phyloP scores from a whole-genome alignment of 2,888 invertebrate species.

The Baccha elongata region DNA sequence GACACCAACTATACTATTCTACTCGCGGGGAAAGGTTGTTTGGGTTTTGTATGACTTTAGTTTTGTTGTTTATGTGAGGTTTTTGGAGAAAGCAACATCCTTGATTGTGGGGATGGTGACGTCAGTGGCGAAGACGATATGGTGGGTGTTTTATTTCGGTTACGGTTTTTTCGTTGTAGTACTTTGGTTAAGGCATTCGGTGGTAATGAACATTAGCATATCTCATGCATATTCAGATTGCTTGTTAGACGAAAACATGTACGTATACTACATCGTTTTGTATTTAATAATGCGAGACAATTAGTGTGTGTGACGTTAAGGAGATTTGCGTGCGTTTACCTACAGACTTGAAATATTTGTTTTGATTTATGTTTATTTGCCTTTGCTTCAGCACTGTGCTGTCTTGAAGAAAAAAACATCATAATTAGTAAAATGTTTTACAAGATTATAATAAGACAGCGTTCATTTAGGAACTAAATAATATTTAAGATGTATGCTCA shows the following conservation, averaged over 20 bases:
- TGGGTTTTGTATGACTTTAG: conserved; percentile 45
- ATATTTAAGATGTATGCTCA: not conserved
- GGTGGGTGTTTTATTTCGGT: conserved; percentile 25
- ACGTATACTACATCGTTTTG: conserved; percentile 33
- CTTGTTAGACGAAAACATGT: conserved; percentile 48
- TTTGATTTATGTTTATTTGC: not conserved
- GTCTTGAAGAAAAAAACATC: not conserved
- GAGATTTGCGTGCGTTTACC: conserved; percentile 57
- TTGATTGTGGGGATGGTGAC: not conserved
- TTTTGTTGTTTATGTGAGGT: conserved; percentile 44
- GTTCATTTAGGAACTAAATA: conserved; percentile 4
- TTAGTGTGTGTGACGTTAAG: conserved; percentile 30
- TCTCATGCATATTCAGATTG: conserved; percentile 64
- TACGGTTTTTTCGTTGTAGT: conserved; percentile 3
- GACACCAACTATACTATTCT: not conserved
- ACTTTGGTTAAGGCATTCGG: conserved; percentile 9
- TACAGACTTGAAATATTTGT: conserved; percentile 33
- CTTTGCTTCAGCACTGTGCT: no score
- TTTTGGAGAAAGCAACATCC: not conserved
- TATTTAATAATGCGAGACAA: conserved; percentile 29
- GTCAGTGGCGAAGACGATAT: not conserved
- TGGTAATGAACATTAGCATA: conserved; percentile 69
- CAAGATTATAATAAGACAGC: conserved; percentile 11
- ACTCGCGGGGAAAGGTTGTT: conserved; percentile 32
- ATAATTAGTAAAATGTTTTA: conserved; percentile 52